Evolutionary conservation across 1,140 invertebrate genomes (phyloP).

Genomic region (Cheumatopsyche charites): DNA sequence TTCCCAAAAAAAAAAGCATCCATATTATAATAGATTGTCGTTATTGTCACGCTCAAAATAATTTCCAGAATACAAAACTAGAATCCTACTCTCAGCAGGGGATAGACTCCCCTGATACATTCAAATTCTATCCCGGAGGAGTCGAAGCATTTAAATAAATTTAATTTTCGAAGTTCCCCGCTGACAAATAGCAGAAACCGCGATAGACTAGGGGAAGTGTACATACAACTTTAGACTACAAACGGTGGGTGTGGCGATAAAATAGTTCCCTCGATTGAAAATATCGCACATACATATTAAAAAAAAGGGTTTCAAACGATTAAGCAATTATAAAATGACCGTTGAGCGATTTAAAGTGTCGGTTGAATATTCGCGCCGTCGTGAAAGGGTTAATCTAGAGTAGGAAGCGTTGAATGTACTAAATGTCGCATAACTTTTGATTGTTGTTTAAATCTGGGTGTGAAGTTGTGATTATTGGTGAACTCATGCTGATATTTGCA

Average conservation of each 20-base stretch:
- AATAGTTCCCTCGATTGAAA: slow-evolving; percentile 1
- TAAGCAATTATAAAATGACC: slow-evolving; percentile 19
- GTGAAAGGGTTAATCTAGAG: slow-evolving; percentile 11
- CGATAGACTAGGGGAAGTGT: slow-evolving; percentile 20
- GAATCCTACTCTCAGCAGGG: slow-evolving; percentile 4
- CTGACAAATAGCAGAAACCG: slow-evolving; percentile 48
- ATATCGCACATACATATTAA: too few species aligned
- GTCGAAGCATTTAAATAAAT: slow-evolving; percentile 48
- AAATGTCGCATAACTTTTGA: background rate
- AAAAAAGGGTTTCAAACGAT: slow-evolving; percentile 5
- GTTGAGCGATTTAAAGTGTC: background rate
- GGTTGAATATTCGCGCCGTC: background rate
- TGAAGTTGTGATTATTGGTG: too few species aligned
- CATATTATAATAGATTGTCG: too few species aligned
- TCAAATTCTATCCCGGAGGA: slow-evolving; percentile 47
- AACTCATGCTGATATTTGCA: too few species aligned
- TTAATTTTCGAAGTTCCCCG: slow-evolving; percentile 47
- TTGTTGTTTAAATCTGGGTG: background rate
- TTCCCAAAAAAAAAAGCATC: too few species aligned
- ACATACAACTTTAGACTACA: slow-evolving; percentile 6
- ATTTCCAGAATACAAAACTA: background rate
- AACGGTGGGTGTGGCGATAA: background rate
- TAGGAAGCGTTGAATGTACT: too few species aligned
- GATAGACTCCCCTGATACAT: slow-evolving; percentile 24
- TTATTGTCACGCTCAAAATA: too few species aligned